A percentile compares a stretch with the other conserved stretches of the same genome.
phyloP scores from a whole-genome alignment of 2,888 invertebrate species.

The Sinopyrophorus schimmeli region DNA sequence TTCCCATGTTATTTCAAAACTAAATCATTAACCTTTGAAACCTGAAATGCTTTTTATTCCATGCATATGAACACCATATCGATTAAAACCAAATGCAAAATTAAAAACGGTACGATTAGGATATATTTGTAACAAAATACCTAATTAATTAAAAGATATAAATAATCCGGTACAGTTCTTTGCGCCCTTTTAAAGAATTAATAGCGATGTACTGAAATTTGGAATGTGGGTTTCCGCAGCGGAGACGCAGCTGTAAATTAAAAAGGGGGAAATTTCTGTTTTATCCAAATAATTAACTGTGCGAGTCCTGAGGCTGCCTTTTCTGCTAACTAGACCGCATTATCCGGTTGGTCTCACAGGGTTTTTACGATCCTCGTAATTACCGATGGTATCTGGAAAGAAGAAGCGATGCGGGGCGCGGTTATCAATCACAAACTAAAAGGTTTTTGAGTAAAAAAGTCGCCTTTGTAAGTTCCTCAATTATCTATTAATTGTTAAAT shows the following conservation, averaged over 20 bases:
- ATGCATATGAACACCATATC: too few relatives aligned
- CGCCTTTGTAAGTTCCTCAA: constrained; percentile 25
- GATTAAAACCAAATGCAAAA: too few relatives aligned
- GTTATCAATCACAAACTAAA: constrained; percentile 26
- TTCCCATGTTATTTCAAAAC: too few relatives aligned
- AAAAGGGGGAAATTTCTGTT: constrained; percentile 30
- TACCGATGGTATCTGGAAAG: constrained; percentile 29
- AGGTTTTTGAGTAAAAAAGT: too few relatives aligned
- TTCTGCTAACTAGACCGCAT: constrained; percentile 32
- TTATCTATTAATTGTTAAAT: too few relatives aligned
- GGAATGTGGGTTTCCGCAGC: constrained; percentile 10
- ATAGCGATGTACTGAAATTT: constrained; percentile 7
- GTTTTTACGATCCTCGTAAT: constrained; percentile 32
- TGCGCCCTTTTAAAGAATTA: background rate
- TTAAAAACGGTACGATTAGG: too few relatives aligned
- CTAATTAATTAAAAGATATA: too few relatives aligned
- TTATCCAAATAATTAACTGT: constrained; percentile 32
- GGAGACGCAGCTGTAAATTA: constrained; percentile 27
- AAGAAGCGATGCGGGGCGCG: constrained; percentile 20
- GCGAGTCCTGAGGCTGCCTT: constrained; percentile 31
- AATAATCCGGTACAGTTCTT: too few relatives aligned
- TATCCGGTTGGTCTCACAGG: constrained; percentile 30
- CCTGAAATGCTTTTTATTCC: too few relatives aligned
- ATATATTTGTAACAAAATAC: too few relatives aligned
- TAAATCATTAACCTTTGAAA: too few relatives aligned